Evolutionary conservation across 2,888 invertebrate genomes (phyloP).

Genomic region (Neoitamus cyanurus): DNA sequence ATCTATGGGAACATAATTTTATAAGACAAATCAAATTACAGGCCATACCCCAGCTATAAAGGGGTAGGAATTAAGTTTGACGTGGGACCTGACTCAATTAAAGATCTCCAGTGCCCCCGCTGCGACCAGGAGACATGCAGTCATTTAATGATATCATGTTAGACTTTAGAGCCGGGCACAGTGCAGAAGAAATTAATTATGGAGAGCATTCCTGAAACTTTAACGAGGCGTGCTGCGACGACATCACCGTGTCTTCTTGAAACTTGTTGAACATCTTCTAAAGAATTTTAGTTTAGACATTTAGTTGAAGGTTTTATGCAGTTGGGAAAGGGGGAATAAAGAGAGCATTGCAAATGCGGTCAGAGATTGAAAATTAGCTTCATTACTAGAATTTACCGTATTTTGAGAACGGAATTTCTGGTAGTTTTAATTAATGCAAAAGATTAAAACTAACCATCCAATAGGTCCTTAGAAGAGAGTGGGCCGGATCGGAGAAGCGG

Average conservation of each 20-base stretch:
- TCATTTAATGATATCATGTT: neutral
- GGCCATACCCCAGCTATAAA: neutral
- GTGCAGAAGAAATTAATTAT: neutral
- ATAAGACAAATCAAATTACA: conserved; percentile 1
- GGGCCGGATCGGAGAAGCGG: too few species aligned
- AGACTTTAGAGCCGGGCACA: neutral
- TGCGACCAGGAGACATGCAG: neutral
- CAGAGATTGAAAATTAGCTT: too few species aligned
- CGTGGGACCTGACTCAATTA: neutral
- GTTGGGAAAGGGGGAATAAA: neutral
- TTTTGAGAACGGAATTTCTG: too few species aligned
- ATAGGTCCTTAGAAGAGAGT: too few species aligned
- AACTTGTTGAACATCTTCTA: neutral
- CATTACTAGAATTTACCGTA: too few species aligned
- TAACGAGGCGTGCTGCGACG: neutral
- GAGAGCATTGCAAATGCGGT: too few species aligned
- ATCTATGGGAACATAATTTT: neutral
- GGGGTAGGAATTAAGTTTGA: neutral
- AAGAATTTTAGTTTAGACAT: neutral
- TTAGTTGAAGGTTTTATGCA: neutral
- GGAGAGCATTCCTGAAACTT: neutral
- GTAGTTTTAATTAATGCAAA: too few species aligned
- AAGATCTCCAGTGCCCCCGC: neutral
- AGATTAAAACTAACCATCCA: too few species aligned
- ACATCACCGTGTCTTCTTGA: neutral